Percentiles rank a stretch among this genome's conserved stretches.
Conservation (phyloP, 2,113 vertebrate genomes). For the Xiphophorus hellerii region DNA sequence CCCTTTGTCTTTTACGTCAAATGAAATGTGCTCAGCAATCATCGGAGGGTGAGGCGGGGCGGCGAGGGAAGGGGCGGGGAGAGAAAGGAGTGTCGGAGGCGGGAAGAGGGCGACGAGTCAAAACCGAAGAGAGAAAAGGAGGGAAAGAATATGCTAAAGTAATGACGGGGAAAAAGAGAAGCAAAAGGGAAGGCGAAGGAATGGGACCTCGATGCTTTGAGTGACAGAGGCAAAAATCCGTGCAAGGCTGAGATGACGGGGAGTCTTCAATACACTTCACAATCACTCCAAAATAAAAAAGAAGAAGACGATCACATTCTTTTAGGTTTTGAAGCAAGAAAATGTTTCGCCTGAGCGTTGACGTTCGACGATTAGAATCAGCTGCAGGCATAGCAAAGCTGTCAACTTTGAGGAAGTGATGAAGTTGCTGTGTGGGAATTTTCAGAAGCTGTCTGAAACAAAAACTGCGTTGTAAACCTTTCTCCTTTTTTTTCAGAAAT, state of each 20-base stretch:
- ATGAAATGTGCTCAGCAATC: slow-evolving; percentile 72
- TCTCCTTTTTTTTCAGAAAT: no score
- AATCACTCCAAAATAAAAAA: not conserved
- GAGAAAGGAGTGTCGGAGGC: slow-evolving; percentile 15
- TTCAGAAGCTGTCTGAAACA: no score
- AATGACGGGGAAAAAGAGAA: slow-evolving; percentile 30
- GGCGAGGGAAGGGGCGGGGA: slow-evolving; percentile 12
- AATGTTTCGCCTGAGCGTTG: no score
- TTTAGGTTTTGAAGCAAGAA: no score
- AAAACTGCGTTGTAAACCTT: no score
- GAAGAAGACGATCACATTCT: no score
- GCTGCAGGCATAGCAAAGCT: no score
- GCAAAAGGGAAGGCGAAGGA: slow-evolving; percentile 8
- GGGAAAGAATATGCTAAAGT: slow-evolving; percentile 19
- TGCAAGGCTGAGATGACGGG: slow-evolving; percentile 42
- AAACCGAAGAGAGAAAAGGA: slow-evolving; percentile 12
- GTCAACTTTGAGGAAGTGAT: no score
- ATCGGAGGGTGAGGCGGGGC: slow-evolving; percentile 54
- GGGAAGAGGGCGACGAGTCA: slow-evolving; percentile 3
- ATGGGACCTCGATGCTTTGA: slow-evolving; percentile 45
- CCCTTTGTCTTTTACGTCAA: slow-evolving; percentile 79
- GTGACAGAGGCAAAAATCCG: slow-evolving; percentile 58
- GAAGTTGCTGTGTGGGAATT: no score
- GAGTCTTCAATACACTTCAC: slow-evolving; percentile 13
- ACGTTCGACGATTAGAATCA: no score